phyloP scores from a whole-genome alignment of 2,113 vertebrate species.

The Salvelinus alpinus region DNA sequence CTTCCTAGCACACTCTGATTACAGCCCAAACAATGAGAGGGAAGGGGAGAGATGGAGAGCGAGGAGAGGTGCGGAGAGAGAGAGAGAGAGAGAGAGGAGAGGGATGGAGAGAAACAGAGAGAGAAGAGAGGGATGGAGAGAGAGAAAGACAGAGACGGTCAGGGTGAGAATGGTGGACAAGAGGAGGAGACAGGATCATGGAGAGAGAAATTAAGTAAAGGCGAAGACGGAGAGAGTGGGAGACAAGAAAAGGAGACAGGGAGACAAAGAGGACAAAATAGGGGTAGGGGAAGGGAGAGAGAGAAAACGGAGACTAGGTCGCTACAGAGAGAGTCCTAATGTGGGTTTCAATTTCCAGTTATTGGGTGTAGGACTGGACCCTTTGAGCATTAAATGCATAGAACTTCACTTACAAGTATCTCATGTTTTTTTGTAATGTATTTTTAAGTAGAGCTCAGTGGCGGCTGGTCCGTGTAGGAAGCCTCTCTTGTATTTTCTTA shows the following conservation, averaged over 20 bases:
- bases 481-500: no score
- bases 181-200: no score
- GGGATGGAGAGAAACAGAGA: background rate
- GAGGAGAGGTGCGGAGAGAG: background rate
- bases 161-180: background rate
- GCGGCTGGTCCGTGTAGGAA: no score
- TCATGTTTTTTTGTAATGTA: no score
- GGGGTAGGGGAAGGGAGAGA: background rate
- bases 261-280: background rate
- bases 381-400: no score
- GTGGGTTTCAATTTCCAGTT: background rate
- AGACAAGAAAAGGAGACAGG: background rate
- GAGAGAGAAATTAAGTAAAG: background rate
- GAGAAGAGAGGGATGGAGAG: background rate
- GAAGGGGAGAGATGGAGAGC: background rate
- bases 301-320: background rate
- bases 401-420: no score
- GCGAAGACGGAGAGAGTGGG: background rate
- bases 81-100: background rate
- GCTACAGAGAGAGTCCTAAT: no score
- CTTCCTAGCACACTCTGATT: constrained; percentile 9
- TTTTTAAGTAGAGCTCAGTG: no score
- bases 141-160: background rate
- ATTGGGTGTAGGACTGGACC: background rate
- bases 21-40: constrained; percentile 11